phyloP scores from a whole-genome alignment of 2,888 invertebrate species.

The Oasisia sp. region DNA sequence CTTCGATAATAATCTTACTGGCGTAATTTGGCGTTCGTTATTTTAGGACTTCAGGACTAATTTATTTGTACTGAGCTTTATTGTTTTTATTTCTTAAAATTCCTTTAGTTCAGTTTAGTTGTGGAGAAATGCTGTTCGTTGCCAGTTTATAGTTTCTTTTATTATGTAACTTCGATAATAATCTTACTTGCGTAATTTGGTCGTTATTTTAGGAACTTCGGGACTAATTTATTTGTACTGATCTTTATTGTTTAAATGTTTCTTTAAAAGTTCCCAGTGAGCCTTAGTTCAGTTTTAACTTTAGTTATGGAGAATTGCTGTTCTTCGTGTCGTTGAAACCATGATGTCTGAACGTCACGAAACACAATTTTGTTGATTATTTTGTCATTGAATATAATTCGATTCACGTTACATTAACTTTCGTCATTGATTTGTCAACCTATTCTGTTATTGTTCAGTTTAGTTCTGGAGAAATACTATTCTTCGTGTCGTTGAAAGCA shows the following conservation, averaged over 20 bases:
- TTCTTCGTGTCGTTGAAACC: background rate
- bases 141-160: background rate
- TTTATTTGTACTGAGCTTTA: background rate
- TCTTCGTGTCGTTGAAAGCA: background rate
- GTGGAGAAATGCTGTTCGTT: no score
- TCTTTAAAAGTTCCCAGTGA: no score
- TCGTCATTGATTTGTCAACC: background rate
- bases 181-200: background rate
- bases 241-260: background rate
- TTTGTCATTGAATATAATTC: background rate
- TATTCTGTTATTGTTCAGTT: background rate
- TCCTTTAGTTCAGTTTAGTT: background rate
- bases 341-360: background rate
- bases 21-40: background rate
- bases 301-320: no score
- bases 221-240: background rate
- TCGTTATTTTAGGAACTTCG: background rate
- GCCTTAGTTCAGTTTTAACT: background rate
- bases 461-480: no score
- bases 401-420: background rate
- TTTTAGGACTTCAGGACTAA: no score
- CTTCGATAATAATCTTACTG: background rate
- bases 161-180: background rate
- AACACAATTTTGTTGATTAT: background rate
- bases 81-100: no score